Conservation (phyloP, 2,113 vertebrate species). For the Mastomys natalensis region DNA sequence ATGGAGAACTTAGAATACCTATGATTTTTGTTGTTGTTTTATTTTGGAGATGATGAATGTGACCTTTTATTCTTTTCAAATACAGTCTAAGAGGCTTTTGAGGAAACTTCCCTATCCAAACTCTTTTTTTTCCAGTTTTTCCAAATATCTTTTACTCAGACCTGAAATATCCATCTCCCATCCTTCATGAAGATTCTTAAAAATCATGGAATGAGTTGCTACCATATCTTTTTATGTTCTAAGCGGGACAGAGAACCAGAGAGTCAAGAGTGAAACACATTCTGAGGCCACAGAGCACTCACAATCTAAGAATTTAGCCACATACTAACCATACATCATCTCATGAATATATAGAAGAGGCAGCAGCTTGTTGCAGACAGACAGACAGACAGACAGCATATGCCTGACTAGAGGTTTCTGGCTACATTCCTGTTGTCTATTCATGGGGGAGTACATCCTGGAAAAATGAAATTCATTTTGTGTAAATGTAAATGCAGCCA, state of each 20-base stretch:
- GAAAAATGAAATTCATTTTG: slow-evolving; percentile 46
- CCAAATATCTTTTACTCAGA: neutral
- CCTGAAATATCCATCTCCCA: neutral
- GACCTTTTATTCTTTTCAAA: slow-evolving; percentile 29
- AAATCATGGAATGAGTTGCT: neutral
- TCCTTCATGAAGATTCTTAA: slow-evolving; percentile 12
- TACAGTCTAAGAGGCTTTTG: neutral
- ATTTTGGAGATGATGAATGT: neutral
- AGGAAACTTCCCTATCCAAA: neutral
- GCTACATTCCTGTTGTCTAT: neutral
- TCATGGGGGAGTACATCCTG: slow-evolving; percentile 23
- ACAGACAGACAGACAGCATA: neutral
- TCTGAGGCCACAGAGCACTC: neutral
- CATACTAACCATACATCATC: neutral
- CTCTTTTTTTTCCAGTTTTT: slow-evolving; percentile 49
- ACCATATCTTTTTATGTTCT: neutral
- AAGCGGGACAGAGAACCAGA: slow-evolving; percentile 24
- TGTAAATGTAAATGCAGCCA: neutral
- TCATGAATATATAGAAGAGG: neutral
- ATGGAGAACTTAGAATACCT: neutral
- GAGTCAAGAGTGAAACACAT: neutral
- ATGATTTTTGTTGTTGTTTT: slow-evolving; percentile 3
- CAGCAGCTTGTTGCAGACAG: neutral
- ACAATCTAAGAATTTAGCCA: neutral
- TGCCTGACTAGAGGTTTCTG: neutral